Evolutionary conservation across 2,888 invertebrate genomes (phyloP).

Genomic region (Latheticus oryzae): DNA sequence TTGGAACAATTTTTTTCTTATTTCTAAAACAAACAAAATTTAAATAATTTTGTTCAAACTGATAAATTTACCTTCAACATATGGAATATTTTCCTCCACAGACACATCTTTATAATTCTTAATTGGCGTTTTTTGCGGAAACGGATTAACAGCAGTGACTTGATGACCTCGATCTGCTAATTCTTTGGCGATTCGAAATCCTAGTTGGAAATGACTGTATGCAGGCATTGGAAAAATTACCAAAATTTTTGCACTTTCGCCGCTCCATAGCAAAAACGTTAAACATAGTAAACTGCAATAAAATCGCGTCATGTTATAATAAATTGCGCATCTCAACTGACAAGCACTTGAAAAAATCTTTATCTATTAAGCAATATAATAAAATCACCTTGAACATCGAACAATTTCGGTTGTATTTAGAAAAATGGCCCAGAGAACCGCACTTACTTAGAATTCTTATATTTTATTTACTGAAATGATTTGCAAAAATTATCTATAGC

Average conservation of each 20-base stretch:
- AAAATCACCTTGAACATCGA: too few relatives aligned
- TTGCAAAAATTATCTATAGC: too few relatives aligned
- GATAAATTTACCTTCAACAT: slow-evolving; percentile 36
- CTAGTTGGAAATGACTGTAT: slow-evolving; percentile 45
- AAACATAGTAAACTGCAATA: too few relatives aligned
- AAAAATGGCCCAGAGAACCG: too few relatives aligned
- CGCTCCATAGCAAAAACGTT: slow-evolving; percentile 23
- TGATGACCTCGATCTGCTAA: slow-evolving; percentile 64
- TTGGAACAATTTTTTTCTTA: slow-evolving; percentile 1
- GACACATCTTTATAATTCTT: slow-evolving; percentile 61
- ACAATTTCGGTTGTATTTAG: too few relatives aligned
- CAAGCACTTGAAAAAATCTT: too few relatives aligned
- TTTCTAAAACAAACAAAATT: slow-evolving; percentile 15
- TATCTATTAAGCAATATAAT: too few relatives aligned
- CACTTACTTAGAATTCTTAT: too few relatives aligned
- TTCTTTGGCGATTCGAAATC: slow-evolving; percentile 53
- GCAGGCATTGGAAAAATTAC: slow-evolving; percentile 30
- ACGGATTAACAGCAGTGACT: slow-evolving; percentile 59
- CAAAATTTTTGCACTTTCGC: slow-evolving; percentile 37
- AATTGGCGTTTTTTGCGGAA: slow-evolving; percentile 60
- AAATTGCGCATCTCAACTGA: too few relatives aligned
- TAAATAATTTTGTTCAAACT: not conserved
- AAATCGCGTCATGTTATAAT: too few relatives aligned
- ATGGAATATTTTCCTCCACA: slow-evolving; percentile 33
- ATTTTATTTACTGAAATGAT: too few relatives aligned